These are phyloP conservation scores for Labroides dimidiatus DNA, from an alignment of 2,797 vertebrate genomes.

Conservation along the genomic window DNA sequence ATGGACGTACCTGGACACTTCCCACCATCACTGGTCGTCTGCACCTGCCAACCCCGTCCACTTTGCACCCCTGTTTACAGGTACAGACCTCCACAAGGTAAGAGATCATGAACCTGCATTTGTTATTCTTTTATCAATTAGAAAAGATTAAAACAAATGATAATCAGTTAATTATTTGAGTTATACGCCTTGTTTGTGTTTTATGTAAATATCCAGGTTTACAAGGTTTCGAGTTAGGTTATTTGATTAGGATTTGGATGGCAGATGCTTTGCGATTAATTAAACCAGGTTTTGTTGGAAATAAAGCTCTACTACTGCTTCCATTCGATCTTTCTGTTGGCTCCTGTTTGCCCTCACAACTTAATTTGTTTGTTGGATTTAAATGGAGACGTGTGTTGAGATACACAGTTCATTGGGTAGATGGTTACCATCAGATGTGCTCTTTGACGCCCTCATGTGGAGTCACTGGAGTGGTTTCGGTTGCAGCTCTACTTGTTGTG, in stretches of 20 bases:
- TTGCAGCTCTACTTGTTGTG: conserved; percentile 24
- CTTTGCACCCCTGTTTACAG: conserved; percentile 35
- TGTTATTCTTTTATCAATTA: background rate
- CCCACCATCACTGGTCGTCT: conserved; percentile 79
- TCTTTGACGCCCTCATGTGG: conserved; percentile 79
- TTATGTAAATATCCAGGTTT: background rate
- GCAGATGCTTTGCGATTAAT: background rate
- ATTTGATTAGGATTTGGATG: background rate
- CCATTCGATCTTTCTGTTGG: background rate
- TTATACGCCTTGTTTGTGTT: background rate
- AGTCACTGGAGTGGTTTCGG: background rate
- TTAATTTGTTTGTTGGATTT: conserved; percentile 61
- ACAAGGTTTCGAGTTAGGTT: background rate
- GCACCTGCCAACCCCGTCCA: conserved; percentile 87
- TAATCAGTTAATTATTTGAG: background rate
- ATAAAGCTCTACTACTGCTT: rapidly evolving
- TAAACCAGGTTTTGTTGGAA: too few species aligned
- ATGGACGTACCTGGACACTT: conserved; percentile 72
- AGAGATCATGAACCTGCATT: conserved; percentile 27
- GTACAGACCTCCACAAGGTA: conserved; percentile 67
- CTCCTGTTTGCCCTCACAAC: background rate
- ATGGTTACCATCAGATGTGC: conserved; percentile 20
- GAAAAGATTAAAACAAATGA: background rate
- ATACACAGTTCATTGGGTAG: conserved; percentile 25
- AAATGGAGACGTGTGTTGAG: conserved; percentile 24